Percentiles rank a stretch among this genome's conserved stretches.
Conservation (phyloP, 2,797 vertebrate species). For the Manis javanica region DNA sequence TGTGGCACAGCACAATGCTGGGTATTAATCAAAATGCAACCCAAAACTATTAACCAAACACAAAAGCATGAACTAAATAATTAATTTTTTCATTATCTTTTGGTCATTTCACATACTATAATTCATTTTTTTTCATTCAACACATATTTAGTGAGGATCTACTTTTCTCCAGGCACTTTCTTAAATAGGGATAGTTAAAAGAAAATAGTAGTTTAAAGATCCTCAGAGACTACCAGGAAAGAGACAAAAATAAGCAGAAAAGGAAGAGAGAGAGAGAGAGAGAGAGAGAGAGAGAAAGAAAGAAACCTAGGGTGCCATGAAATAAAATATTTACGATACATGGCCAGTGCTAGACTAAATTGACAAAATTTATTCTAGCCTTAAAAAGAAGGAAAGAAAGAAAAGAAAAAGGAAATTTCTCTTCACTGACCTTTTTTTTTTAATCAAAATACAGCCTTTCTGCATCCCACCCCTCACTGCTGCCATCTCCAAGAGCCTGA, state of each 20-base stretch:
- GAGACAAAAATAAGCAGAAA: not conserved
- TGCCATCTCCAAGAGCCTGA: not conserved
- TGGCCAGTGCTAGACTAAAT: not conserved
- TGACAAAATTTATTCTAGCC: slow-evolving; percentile 1
- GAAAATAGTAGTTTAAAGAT: not conserved
- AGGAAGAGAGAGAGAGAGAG: not conserved
- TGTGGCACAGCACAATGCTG: not conserved
- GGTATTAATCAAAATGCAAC: not conserved
- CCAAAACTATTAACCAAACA: not conserved
- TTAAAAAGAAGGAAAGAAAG: not conserved
- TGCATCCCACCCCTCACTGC: not conserved
- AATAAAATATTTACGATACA: not conserved
- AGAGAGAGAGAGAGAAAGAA: not conserved
- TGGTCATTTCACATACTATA: not conserved
- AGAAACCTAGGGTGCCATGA: not conserved
- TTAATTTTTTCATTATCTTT: not conserved
- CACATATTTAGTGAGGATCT: not conserved
- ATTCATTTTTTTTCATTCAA: slow-evolving; percentile 30
- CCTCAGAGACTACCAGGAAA: not conserved
- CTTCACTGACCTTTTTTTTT: slow-evolving; percentile 13
- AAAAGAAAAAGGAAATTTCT: slow-evolving; percentile 24
- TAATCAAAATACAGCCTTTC: not conserved
- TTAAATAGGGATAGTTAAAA: not conserved
- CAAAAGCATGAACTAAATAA: slow-evolving; percentile 14
- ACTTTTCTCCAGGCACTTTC: not conserved